These are phyloP conservation scores for Glyptemys insculpta DNA, from an alignment of 2,797 vertebrate species.

Conservation along the genomic window DNA sequence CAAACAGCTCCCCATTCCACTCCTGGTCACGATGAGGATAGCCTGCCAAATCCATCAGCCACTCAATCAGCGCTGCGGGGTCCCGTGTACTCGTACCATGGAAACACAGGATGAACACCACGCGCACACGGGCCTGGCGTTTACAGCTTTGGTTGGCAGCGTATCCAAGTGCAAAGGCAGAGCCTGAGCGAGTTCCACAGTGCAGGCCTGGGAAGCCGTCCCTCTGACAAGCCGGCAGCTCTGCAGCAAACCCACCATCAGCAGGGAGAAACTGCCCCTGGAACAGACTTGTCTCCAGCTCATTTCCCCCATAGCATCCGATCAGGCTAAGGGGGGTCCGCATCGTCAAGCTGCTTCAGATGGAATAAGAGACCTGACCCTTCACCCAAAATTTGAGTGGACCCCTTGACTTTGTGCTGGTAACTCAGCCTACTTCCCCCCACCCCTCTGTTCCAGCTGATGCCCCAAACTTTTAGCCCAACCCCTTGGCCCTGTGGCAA, in stretches of 20 bases:
- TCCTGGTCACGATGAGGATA: neutral
- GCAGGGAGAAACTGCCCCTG: neutral
- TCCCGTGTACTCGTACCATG: neutral
- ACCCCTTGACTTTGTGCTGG: too few relatives aligned
- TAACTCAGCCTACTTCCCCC: neutral
- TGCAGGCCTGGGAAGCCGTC: neutral
- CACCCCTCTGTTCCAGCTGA: neutral
- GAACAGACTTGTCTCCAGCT: neutral
- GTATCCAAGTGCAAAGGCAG: rapidly evolving
- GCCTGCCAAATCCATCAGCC: neutral
- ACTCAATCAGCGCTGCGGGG: neutral
- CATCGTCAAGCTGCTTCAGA: neutral
- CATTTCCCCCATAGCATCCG: neutral
- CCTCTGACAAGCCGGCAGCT: neutral
- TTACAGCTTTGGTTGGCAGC: neutral
- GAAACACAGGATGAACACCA: rapidly evolving
- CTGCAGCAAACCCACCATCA: neutral
- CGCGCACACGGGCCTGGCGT: rapidly evolving
- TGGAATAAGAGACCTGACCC: neutral
- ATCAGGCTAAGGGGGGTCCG: too few relatives aligned
- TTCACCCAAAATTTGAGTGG: neutral
- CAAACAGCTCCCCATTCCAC: neutral
- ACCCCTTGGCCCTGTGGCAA: rapidly evolving
- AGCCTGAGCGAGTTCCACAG: neutral
- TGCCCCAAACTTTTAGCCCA: neutral